Percentiles rank a stretch among this genome's conserved stretches.
Conservation (phyloP, 2,113 vertebrate species). For the Heterotis niloticus region DNA sequence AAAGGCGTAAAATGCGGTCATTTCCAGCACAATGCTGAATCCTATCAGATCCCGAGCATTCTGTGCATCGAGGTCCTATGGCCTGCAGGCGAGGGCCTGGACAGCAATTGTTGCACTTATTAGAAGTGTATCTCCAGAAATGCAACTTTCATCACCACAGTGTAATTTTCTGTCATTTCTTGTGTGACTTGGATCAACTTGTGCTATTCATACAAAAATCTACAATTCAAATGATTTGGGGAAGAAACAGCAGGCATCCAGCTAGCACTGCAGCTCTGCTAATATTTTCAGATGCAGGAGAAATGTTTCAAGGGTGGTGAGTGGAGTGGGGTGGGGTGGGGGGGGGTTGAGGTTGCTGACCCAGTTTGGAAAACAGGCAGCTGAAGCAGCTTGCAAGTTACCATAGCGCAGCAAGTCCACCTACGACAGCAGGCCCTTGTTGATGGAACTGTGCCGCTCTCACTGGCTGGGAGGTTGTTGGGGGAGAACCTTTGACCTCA, state of each 20-base stretch:
- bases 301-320: conserved; percentile 12
- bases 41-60: neutral
- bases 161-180: neutral
- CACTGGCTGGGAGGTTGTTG: conserved; percentile 16
- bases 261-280: conserved; percentile 7
- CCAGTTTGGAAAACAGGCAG: conserved; percentile 28
- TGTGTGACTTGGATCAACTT: neutral
- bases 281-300: conserved; percentile 9
- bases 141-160: neutral
- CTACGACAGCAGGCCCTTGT: conserved; percentile 7
- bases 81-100: neutral
- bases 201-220: neutral
- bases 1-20: neutral
- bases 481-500: neutral
- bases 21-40: neutral
- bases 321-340: neutral
- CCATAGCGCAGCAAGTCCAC: neutral
- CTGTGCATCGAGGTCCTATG: neutral
- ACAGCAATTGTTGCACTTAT: neutral
- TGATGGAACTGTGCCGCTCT: neutral
- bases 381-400: conserved; percentile 23
- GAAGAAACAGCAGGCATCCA: neutral
- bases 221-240: neutral
- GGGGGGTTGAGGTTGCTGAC: conserved; percentile 16
- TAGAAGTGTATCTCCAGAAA: neutral